Evolutionary conservation across 2,113 vertebrate species (phyloP).

Genomic region (Mugil cephalus): DNA sequence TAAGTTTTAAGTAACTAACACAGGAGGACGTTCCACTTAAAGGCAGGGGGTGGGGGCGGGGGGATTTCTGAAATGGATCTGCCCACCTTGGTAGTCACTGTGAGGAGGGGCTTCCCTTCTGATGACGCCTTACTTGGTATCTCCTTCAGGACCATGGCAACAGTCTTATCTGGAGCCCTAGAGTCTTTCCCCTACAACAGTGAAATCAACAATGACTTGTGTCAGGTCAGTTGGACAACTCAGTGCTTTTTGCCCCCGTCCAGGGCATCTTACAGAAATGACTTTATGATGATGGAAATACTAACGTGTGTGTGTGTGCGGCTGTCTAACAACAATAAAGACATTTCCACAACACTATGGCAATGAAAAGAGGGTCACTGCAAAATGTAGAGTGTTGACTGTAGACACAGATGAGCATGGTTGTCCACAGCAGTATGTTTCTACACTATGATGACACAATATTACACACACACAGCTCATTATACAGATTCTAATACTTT

Average conservation of each 20-base stretch:
- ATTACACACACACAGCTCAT: slow-evolving; percentile 25
- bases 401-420: slow-evolving; percentile 66
- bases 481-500: slow-evolving; percentile 5
- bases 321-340: slow-evolving; percentile 65
- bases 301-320: slow-evolving; percentile 27
- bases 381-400: slow-evolving; percentile 64
- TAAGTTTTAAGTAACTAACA: slow-evolving; percentile 68
- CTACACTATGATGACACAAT: slow-evolving; percentile 36
- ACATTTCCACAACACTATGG: slow-evolving; percentile 79
- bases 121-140: slow-evolving; percentile 99
- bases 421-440: slow-evolving; percentile 39
- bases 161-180: slow-evolving; percentile 99
- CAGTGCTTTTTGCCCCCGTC: slow-evolving; percentile 63
- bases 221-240: slow-evolving; percentile 90
- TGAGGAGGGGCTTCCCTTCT: slow-evolving; percentile 99
- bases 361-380: slow-evolving; percentile 66
- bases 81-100: slow-evolving; percentile 99
- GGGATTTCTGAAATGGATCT: slow-evolving; percentile 88
- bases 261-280: slow-evolving; percentile 71
- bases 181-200: slow-evolving; percentile 99
- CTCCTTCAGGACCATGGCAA: slow-evolving; percentile 99
- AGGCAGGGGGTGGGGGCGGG: slow-evolving; percentile 57
- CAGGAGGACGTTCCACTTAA: slow-evolving; percentile 58
- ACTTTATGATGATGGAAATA: slow-evolving; percentile 68
- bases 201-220: slow-evolving; percentile 97